These are phyloP conservation scores for Enteromius unitaeniatus DNA, from an alignment of 2,797 vertebrate species.

Conservation along the genomic window DNA sequence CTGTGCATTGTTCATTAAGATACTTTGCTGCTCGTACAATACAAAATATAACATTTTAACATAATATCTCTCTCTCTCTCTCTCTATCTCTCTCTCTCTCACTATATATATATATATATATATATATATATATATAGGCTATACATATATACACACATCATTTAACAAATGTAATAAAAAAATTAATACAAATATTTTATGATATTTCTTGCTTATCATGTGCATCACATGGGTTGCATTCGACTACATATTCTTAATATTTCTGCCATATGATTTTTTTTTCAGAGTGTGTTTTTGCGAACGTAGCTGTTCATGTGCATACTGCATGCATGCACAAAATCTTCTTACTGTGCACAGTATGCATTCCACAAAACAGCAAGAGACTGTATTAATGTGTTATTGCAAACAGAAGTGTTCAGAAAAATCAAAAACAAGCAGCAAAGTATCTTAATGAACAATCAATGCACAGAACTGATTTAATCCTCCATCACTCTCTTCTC, in stretches of 20 bases:
- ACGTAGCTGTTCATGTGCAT: not conserved
- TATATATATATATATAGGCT: too few species aligned
- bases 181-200: too few species aligned
- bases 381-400: not conserved
- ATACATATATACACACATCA: too few species aligned
- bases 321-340: not conserved
- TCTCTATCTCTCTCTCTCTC: too few species aligned
- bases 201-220: too few species aligned
- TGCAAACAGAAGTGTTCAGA: not conserved
- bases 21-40: too few species aligned
- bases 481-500: not conserved
- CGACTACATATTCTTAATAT: not conserved
- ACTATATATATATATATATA: too few species aligned
- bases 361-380: not conserved
- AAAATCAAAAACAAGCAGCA: not conserved
- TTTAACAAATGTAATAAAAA: too few species aligned
- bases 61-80: too few species aligned
- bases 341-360: not conserved
- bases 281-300: not conserved
- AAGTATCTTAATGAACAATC: not conserved
- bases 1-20: too few species aligned
- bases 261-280: not conserved
- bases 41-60: too few species aligned
- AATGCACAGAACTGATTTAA: not conserved
- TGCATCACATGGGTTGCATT: not conserved